A percentile compares a stretch with the other conserved stretches of the same genome.
phyloP scores from a whole-genome alignment of 2,888 invertebrate genomes.

The Phasia obesa region DNA sequence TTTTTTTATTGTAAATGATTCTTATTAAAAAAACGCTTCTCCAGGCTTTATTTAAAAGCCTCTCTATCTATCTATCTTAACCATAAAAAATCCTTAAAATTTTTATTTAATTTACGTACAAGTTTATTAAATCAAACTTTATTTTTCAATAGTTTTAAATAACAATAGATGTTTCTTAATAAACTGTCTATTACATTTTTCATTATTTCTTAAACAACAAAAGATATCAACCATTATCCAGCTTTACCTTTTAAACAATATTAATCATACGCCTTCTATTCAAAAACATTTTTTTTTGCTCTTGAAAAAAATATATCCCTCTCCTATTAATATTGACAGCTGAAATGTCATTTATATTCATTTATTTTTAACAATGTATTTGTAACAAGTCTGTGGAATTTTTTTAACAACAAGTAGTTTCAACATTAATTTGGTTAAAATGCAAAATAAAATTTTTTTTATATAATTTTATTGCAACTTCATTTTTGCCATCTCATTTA shows the following conservation, averaged over 20 bases:
- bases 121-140: too few species aligned
- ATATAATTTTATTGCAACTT: conserved; percentile 5
- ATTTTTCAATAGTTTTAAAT: too few species aligned
- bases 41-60: too few species aligned
- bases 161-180: background rate
- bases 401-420: conserved; percentile 11
- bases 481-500: conserved; percentile 25
- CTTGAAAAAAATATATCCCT: background rate
- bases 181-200: background rate
- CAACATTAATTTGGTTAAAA: conserved; percentile 40
- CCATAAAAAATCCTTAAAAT: too few species aligned
- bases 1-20: too few species aligned
- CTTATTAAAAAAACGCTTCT: too few species aligned
- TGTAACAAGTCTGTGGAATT: background rate
- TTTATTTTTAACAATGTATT: conserved; percentile 32
- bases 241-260: conserved; percentile 7
- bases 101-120: too few species aligned
- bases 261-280: conserved; percentile 29
- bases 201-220: background rate
- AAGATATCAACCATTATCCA: background rate
- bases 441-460: background rate
- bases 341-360: conserved; percentile 26
- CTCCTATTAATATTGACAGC: conserved; percentile 6
- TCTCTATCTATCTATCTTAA: too few species aligned
- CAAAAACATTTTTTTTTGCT: conserved; percentile 1